A percentile compares a stretch with the other conserved stretches of the same genome.
Evolutionary conservation across 1,140 invertebrate species (phyloP).

Genomic region (Pachypsylla venusta): DNA sequence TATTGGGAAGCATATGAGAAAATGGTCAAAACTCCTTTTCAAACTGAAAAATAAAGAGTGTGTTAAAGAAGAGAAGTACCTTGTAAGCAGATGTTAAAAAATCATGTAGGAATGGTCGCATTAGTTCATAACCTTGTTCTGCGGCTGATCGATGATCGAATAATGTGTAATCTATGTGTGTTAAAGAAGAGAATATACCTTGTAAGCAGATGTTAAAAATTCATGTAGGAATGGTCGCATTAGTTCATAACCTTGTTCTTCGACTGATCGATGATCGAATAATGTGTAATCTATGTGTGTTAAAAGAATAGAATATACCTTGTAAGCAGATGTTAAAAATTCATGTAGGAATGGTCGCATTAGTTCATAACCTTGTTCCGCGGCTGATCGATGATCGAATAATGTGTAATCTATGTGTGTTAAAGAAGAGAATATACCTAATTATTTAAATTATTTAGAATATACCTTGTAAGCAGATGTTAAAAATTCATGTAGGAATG

Average conservation of each 20-base stretch:
- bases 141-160: slow-evolving; percentile 89
- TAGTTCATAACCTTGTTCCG: slow-evolving; percentile 72
- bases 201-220: slow-evolving; percentile 82
- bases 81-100: slow-evolving; percentile 84
- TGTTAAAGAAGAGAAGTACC: slow-evolving; percentile 30
- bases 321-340: slow-evolving; percentile 82
- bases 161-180: slow-evolving; percentile 86
- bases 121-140: slow-evolving; percentile 74
- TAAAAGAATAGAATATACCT: too few species aligned
- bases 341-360: slow-evolving; percentile 94
- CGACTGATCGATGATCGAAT: slow-evolving; percentile 85
- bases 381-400: slow-evolving; percentile 85
- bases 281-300: slow-evolving; percentile 97
- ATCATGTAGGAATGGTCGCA: slow-evolving; percentile 90
- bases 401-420: slow-evolving; percentile 89
- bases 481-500: slow-evolving; percentile 88
- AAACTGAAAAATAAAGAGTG: too few species aligned
- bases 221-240: slow-evolving; percentile 94
- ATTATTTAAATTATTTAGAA: too few species aligned
- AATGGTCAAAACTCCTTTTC: neutral
- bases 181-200: slow-evolving; percentile 33
- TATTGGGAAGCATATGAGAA: neutral
- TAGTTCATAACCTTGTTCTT: slow-evolving; percentile 71
- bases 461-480: slow-evolving; percentile 69
- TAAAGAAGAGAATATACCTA: neutral